Conservation (phyloP, 2,113 vertebrate genomes). For the Phoenicopterus ruber region DNA sequence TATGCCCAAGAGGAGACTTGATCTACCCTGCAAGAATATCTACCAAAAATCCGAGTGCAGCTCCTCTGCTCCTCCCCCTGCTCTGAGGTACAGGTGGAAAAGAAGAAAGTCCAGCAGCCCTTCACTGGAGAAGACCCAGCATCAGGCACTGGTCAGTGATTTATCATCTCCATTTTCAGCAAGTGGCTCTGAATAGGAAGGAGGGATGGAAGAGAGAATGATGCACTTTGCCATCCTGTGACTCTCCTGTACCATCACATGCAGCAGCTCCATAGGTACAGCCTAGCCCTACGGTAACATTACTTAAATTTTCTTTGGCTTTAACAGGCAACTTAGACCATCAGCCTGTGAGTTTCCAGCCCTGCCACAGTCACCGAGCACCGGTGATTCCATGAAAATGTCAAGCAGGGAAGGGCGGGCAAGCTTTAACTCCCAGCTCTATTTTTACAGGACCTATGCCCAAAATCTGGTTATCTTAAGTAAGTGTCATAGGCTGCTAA, state of each 20-base stretch:
- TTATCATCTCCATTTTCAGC: background rate
- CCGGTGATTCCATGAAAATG: slow-evolving; percentile 43
- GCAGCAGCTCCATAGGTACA: background rate
- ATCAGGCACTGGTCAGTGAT: background rate
- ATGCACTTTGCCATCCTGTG: background rate
- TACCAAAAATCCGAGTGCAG: background rate
- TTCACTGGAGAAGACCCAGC: background rate
- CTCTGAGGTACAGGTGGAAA: background rate
- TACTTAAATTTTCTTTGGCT: background rate
- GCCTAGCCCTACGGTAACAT: background rate
- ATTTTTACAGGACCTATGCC: slow-evolving; percentile 57
- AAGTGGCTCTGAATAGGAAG: background rate
- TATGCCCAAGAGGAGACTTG: background rate
- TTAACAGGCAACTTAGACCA: background rate
- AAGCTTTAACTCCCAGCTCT: slow-evolving; percentile 44
- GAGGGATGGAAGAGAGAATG: background rate
- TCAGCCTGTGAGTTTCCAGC: background rate
- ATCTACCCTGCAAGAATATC: background rate
- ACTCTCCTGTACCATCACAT: background rate
- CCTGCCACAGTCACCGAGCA: background rate
- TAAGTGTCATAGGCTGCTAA: slow-evolving; percentile 45
- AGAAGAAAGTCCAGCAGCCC: background rate
- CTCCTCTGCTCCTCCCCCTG: background rate
- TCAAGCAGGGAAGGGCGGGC: slow-evolving; percentile 51
- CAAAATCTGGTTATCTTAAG: slow-evolving; percentile 64